Evolutionary conservation across 2,113 vertebrate genomes (phyloP), one percentile per base, ranked within the genome.

Genomic region (Mastomys natalensis): DNA sequence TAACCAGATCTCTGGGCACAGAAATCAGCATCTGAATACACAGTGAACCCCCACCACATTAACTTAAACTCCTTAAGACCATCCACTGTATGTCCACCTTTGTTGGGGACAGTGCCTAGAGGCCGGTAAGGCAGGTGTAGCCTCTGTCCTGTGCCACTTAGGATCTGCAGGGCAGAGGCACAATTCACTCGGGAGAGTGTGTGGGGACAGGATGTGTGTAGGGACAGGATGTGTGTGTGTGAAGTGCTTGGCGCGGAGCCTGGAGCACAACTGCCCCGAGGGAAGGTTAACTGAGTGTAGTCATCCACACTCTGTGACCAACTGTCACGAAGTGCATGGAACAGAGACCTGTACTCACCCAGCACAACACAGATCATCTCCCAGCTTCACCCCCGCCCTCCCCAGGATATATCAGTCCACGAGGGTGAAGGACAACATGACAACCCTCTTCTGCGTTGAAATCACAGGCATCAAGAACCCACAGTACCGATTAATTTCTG

Each of bases 361-460:
- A 40, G 13, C 34, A 24, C 78, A 66, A 21, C 24, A 55, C 40
- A 12, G n/a, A 80, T 53, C 74, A 5, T 6, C 89, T 26, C 40
- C 84, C 92, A 93, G 40, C 31, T 40, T 34, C 62, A 10, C 0
- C 16, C 43, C 24, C 29, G 7, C 55, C 34, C 78, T 96, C 55
- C 55, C 77, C n/a, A 40, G 43, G 53, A 70, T n/a, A 64, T 0
- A 31, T 40, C 22, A 3, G 6, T 45, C 55, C 51, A 53, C 7
- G 0, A 86, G 45, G 85, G 70, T 37, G 24, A 40, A 92, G 29
- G 29, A 91, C 76, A 87, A 84, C 58, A n/a, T 51, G 4, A 48
- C 78, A 85, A 62, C 76, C 91, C 78, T 95, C 90, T 95, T 95
- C 95, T 51, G 51, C 97, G 98, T 95, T 98, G 97, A 98, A 98